Base-by-base conservation (phyloP, 64 coral and sea anemone genomes). In the Astreopora myriophthalma region DNA sequence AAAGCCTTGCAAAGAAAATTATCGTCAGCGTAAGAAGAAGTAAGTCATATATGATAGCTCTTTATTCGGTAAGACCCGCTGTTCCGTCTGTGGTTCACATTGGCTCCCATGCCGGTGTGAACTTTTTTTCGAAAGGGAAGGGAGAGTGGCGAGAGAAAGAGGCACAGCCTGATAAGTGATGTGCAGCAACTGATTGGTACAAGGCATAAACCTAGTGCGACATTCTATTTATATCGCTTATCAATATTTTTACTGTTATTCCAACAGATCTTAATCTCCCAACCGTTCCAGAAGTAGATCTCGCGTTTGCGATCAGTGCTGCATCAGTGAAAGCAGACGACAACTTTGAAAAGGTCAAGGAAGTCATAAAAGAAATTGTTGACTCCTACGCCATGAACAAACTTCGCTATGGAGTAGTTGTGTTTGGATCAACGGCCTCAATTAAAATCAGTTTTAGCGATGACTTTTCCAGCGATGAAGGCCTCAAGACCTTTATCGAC, bases 231-330 rank as follows among this genome's bases (percentile, higher is more conserved):
- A 30, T 68, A 16, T n/a, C 3, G 64, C 28, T 5, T 46, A 46
- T 46, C 11, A 46, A 42, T 12, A 10, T 39, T 71, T 34, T 33
- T 3, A 28, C 52, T 55, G 31, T 73, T 63, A 26, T 34, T 58
- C 36, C 24, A 6, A 61, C 71, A 84, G 49, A 66, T 65, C 23
- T 81, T 74, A 71, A 85, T 23, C 83, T 73, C 32, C 26, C 64
- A 64, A 6, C 9, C 36, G 83, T 90, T 5, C 91, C 87, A 3
- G 87, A 79, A 31, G 92, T 91, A 38, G 91, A 97, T 81, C 79
- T 97, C 23, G 48, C 71, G 0, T 94, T 97, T 92, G 92, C 95
- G 24, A 80, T 97, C 75, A 94, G 91, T 19, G 80, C 95, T 63
- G 79, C 80, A 23, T 79, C 86, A 5, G 62, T 48, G 0, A 42